Evolutionary conservation across 2,888 invertebrate genomes (phyloP).

Genomic region (Poecilobothrus nobilitatus): DNA sequence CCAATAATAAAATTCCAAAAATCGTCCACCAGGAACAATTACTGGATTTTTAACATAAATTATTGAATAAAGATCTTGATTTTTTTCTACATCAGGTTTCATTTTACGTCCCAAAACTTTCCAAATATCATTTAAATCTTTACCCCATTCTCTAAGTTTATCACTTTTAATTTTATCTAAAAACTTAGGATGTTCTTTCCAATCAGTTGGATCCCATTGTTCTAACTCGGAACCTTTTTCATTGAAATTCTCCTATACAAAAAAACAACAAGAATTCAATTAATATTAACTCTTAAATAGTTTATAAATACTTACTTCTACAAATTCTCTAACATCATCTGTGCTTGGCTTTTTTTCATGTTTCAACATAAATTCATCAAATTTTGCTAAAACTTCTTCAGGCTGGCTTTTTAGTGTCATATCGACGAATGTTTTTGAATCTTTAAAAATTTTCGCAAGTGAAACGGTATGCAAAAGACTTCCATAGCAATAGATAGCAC

Average conservation of each 20-base stretch:
- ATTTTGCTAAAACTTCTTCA: constrained; percentile 52
- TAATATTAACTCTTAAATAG: background rate
- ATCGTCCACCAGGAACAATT: constrained; percentile 79
- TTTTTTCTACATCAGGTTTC: constrained; percentile 53
- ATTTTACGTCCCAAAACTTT: constrained; percentile 62
- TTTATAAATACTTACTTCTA: constrained; percentile 19
- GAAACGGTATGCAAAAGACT: constrained; percentile 66
- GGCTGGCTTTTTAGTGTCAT: constrained; percentile 63
- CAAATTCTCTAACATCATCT: constrained; percentile 32
- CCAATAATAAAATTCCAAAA: constrained; percentile 81
- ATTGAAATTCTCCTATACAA: constrained; percentile 46
- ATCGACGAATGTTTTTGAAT: constrained; percentile 80
- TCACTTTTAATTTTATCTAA: constrained; percentile 59
- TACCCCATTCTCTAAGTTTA: constrained; percentile 58
- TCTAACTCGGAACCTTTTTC: constrained; percentile 59
- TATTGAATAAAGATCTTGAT: constrained; percentile 66
- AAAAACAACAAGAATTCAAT: background rate
- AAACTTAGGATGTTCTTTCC: constrained; percentile 54
- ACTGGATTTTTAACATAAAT: constrained; percentile 73
- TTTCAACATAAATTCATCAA: constrained; percentile 51
- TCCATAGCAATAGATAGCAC: constrained; percentile 69
- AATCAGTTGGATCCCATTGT: constrained; percentile 60
- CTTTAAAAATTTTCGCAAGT: constrained; percentile 63
- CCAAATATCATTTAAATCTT: constrained; percentile 60
- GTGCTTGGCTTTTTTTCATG: constrained; percentile 22